These are phyloP conservation scores for Oncorhynchus tshawytscha DNA, from an alignment of 2,113 vertebrate genomes.

Conservation along the genomic window DNA sequence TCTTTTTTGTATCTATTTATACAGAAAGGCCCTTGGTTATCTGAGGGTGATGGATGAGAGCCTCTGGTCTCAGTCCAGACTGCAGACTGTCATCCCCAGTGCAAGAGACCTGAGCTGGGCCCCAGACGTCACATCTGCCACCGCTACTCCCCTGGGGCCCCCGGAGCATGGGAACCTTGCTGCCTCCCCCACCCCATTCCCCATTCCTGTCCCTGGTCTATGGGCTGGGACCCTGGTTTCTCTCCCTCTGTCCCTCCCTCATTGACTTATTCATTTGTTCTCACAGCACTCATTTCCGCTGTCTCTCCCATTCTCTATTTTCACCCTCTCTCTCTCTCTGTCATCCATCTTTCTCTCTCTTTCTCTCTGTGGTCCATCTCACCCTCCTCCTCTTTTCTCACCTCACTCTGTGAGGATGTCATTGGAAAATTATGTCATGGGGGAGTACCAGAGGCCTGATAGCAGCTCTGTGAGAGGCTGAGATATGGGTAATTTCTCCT, in stretches of 20 bases:
- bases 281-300: slow-evolving; percentile 19
- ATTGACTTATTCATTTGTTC: neutral
- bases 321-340: slow-evolving; percentile 28
- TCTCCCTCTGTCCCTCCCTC: slow-evolving; percentile 27
- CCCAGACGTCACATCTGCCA: slow-evolving; percentile 76
- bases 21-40: neutral
- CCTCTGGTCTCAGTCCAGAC: slow-evolving; percentile 32
- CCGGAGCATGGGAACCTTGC: slow-evolving; percentile 72
- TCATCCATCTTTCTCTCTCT: neutral
- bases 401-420: slow-evolving; percentile 25
- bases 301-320: slow-evolving; percentile 28
- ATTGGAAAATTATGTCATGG: slow-evolving; percentile 18
- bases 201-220: neutral
- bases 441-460: neutral
- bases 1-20: slow-evolving; percentile 24
- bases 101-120: slow-evolving; percentile 30
- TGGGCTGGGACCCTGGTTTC: slow-evolving; percentile 12
- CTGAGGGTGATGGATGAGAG: slow-evolving; percentile 46
- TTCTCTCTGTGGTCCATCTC: neutral
- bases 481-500: slow-evolving; percentile 4
- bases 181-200: slow-evolving; percentile 16
- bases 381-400: slow-evolving; percentile 12
- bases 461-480: neutral
- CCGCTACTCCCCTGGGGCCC: slow-evolving; percentile 64
- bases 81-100: slow-evolving; percentile 14